Evolutionary conservation across 2,113 vertebrate genomes (phyloP), one percentile per base, ranked within the genome.

Genomic region (Catharus fuscescens): DNA sequence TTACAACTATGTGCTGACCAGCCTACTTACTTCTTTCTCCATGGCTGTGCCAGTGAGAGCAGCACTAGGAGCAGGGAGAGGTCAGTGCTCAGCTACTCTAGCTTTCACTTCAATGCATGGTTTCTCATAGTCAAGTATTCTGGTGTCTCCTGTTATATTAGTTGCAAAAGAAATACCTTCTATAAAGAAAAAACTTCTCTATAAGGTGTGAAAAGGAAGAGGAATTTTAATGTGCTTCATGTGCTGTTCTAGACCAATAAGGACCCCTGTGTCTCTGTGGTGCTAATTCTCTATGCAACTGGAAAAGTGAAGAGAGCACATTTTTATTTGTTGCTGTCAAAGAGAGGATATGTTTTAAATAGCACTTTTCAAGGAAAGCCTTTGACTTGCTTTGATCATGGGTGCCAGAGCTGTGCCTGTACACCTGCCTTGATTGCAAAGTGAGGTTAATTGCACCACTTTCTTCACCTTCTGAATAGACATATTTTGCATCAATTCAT

Each of bases 391-490:
- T 87, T 76, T 88, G 40, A 17, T 29, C 36, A n/a, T 29, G 56
- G 18, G 19, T 61, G 32, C 40, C 50, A 72, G 53, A 76, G 56
- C 36, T 85, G 25, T 67, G 40, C 65, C 48, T 81, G 8, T 52
- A 29, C 0, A 1, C 36, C 11, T 31, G 11, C 18, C 47, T 74
- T 2, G 0, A 25, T 47, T 62, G 36, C 48, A 83, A 54, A 60
- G 21, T 2, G 3, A 71, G 45, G 57, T 76, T 91, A 85, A 91
- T 79, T 84, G 29, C 14, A 31, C 17, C 4, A 12, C 53, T 17
- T 66, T 34, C 32, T 62, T 81, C 36, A 34, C 13, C 24, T 72
- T 65, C 64, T 62, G 56, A 86, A n/a, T 5, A 57, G 62, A 21
- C 0, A 1, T 62, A 36, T 69, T 92, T 85, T 88, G 54, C 19